Base-by-base conservation (phyloP, 2,113 vertebrate species). In the Tyrannus savana region DNA sequence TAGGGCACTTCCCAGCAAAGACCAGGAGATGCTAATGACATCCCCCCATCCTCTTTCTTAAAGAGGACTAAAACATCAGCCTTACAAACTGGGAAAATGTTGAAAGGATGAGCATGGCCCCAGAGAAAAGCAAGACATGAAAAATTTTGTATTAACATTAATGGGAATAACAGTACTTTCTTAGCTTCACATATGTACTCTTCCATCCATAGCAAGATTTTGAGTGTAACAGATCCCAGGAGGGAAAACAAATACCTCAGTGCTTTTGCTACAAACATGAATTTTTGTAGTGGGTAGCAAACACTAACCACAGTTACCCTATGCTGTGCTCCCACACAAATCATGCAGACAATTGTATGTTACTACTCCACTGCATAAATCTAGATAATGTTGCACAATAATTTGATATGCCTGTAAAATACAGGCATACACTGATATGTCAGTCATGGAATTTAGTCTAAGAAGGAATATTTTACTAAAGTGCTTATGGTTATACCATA, bases 331-430 rank as follows among this genome's bases (percentile, higher is more conserved):
- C 37, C 35, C 10, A 28, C 35, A 50, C 8, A 2, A 33, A 19
- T 1, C 5, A 4, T 23, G 28, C 10, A 30, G 21, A 19, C 49
- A 8, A 73, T 3, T 21, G 10, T 21, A 49, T 1, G 1, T 19
- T 50, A 35, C 4, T 13, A 23, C 10, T 55, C 12, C 18, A 58
- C 25, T 59, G 28, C 24, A 14, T 85, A 44, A 78, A 79, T n/a
- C 15, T 19, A 11, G 39, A 37, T 49, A 67, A 79, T 7, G 5
- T 37, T 41, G 5, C 39, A n/a, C 2, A 11, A 19, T 21, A 83
- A 79, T 41, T 56, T 39, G 22, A n/a, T 59, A 42, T 10, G 5
- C 10, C 13, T 77, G 12, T 2, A 3, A 87, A 37, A 37, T 37
- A 37, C 37, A 37, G 37, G 37, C 37, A 37, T 37, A 37, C 37